Evolutionary conservation across 2,797 vertebrate species (phyloP).

Genomic region (Rhabdophis nuchalis): DNA sequence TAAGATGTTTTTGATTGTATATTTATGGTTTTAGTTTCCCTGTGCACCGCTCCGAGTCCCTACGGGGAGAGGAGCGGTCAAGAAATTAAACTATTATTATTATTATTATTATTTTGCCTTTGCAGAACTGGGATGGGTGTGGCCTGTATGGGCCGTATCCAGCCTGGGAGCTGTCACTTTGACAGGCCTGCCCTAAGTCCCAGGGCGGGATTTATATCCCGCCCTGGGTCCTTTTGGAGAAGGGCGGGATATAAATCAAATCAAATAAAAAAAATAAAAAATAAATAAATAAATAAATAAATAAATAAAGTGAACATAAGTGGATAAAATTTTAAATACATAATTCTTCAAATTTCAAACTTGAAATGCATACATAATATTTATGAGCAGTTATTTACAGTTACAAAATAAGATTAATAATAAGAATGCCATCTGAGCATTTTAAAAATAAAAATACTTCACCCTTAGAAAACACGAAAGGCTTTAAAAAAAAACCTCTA

Average conservation of each 20-base stretch:
- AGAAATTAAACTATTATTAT: too few relatives aligned
- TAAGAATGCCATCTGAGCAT: background rate
- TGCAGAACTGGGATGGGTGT: too few relatives aligned
- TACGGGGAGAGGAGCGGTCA: too few relatives aligned
- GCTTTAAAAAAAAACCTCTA: background rate
- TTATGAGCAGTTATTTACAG: background rate
- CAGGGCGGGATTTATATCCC: too few relatives aligned
- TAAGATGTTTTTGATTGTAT: too few relatives aligned
- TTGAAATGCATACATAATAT: background rate
- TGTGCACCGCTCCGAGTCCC: too few relatives aligned
- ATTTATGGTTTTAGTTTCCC: too few relatives aligned
- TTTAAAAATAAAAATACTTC: background rate
- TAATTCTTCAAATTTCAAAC: background rate
- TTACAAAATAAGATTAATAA: background rate
- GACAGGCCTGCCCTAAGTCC: background rate
- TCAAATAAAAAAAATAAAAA: too few relatives aligned
- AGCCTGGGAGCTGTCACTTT: fast-evolving
- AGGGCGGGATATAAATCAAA: too few relatives aligned
- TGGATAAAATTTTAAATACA: background rate
- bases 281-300: too few relatives aligned
- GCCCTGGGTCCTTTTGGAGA: too few relatives aligned
- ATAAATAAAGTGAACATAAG: background rate
- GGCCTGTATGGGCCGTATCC: background rate
- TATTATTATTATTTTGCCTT: too few relatives aligned
- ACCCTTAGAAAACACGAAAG: background rate